Conservation (phyloP, 2,888 invertebrate genomes). For the Andrena fulva region DNA sequence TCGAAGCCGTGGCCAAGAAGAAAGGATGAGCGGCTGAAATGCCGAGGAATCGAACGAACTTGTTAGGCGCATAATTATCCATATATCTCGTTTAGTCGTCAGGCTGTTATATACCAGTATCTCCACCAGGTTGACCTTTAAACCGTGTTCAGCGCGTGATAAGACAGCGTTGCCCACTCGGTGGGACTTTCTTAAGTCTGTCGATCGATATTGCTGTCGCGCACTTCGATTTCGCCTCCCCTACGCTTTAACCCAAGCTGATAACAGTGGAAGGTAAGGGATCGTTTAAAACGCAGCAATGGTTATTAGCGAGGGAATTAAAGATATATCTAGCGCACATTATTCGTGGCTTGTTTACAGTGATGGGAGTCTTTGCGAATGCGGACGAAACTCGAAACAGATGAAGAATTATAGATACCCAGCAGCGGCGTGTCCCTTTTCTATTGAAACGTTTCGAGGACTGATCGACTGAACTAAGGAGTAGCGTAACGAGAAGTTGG, state of each 20-base stretch:
- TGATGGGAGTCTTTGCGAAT: too few species aligned
- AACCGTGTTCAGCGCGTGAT: slow-evolving; percentile 75
- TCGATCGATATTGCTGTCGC: slow-evolving; percentile 41
- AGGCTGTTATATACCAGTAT: slow-evolving; percentile 74
- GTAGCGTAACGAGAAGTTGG: slow-evolving; percentile 6
- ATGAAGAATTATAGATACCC: background rate
- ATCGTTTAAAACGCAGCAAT: background rate
- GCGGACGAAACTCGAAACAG: background rate
- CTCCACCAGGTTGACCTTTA: slow-evolving; percentile 80
- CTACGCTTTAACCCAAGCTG: background rate
- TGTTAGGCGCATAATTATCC: slow-evolving; percentile 56
- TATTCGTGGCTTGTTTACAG: slow-evolving; percentile 2
- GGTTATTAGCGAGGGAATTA: too few species aligned
- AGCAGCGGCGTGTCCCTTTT: background rate
- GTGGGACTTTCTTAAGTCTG: slow-evolving; percentile 61
- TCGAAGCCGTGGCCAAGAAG: background rate
- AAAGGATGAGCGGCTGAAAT: slow-evolving; percentile 1
- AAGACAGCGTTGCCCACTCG: slow-evolving; percentile 70
- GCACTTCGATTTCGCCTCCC: slow-evolving; percentile 38
- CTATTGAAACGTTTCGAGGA: background rate
- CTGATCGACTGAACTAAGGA: background rate
- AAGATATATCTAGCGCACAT: background rate
- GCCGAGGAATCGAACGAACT: slow-evolving; percentile 43
- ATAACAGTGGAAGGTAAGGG: background rate
- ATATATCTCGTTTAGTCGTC: slow-evolving; percentile 63